Conservation (phyloP, 2,888 invertebrate genomes). For the Philaethria dido region DNA sequence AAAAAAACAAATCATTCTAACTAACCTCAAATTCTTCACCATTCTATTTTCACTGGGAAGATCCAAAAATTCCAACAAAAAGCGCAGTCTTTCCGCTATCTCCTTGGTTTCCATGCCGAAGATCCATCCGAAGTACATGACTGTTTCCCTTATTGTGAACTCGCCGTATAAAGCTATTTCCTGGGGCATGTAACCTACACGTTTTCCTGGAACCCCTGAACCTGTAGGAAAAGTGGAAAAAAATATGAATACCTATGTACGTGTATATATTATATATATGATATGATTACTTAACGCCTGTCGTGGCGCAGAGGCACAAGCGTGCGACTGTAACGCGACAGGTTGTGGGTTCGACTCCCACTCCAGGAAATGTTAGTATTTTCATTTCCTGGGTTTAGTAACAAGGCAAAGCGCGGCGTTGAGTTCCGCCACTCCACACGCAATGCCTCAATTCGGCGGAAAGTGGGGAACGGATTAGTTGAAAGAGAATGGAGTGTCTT, state of each 20-base stretch:
- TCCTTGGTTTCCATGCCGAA: constrained; percentile 94
- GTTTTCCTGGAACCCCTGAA: constrained; percentile 93
- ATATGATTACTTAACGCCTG: too few relatives aligned
- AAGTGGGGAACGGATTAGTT: too few relatives aligned
- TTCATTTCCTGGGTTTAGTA: too few relatives aligned
- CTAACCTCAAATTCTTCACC: constrained; percentile 80
- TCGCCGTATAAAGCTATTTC: constrained; percentile 96
- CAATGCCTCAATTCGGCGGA: too few relatives aligned
- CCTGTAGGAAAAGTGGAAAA: neutral
- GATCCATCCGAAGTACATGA: constrained; percentile 98
- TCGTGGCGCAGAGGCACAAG: too few relatives aligned
- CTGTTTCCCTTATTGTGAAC: constrained; percentile 96
- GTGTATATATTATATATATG: neutral
- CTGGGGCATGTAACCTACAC: constrained; percentile 99
- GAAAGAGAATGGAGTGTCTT: too few relatives aligned
- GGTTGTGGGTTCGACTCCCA: too few relatives aligned
- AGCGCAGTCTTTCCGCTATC: constrained; percentile 91
- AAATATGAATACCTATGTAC: neutral
- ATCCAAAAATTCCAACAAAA: constrained; percentile 95
- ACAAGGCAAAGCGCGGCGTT: too few relatives aligned
- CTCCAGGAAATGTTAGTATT: too few relatives aligned
- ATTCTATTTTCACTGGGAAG: constrained; percentile 92
- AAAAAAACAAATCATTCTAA: neutral
- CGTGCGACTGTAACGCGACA: too few relatives aligned
- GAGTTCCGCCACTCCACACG: too few relatives aligned